Conservation (phyloP, 2,888 invertebrate genomes). For the Campoletis raptor region DNA sequence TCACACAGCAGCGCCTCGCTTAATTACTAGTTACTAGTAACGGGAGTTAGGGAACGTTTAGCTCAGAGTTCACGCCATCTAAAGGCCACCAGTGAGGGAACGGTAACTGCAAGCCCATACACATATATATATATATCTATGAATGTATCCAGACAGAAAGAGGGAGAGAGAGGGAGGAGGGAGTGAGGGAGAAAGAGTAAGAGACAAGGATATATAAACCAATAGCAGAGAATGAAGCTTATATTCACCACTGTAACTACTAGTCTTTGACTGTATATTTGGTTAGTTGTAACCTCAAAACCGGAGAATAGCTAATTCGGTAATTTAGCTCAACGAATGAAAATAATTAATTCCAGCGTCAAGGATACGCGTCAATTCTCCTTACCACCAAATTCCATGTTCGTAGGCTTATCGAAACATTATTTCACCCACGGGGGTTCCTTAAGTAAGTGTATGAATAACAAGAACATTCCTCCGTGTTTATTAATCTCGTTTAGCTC, state of each 20-base stretch:
- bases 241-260: conserved; percentile 7
- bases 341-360: conserved; percentile 20
- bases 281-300: not conserved
- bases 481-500: not conserved
- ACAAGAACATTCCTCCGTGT: not conserved
- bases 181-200: not conserved
- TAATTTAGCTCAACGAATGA: conserved; percentile 14
- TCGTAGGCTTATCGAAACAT: conserved; percentile 8
- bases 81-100: conserved; percentile 32
- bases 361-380: conserved; percentile 4
- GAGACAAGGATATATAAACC: not conserved
- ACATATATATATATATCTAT: not conserved
- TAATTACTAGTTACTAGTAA: conserved; percentile 82
- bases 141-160: not conserved
- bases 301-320: not conserved
- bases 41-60: conserved; percentile 80
- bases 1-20: conserved; percentile 81
- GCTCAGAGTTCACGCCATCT: conserved; percentile 72
- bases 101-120: conserved; percentile 14
- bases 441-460: not conserved
- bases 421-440: not conserved
- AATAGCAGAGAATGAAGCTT: conserved; percentile 11
- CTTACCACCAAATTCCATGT: not conserved
- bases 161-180: not conserved
- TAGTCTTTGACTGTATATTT: conserved; percentile 20